Conservation (phyloP, 2,888 invertebrate species). For the Deilephila elpenor region DNA sequence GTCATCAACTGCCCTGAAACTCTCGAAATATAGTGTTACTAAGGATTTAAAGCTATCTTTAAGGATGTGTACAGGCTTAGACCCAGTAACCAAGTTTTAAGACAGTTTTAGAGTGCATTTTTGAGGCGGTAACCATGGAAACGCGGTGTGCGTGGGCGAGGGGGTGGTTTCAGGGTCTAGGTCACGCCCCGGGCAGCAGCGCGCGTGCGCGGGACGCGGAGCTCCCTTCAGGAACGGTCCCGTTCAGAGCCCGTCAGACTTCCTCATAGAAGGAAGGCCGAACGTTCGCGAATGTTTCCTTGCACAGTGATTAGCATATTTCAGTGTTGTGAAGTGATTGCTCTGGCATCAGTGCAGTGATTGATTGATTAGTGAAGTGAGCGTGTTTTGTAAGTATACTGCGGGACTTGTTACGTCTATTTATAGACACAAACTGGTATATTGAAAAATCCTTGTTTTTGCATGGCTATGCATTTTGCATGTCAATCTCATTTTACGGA, state of each 20-base stretch:
- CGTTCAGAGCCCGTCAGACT: constrained; percentile 64
- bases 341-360: constrained; percentile 14
- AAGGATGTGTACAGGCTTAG: neutral
- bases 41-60: neutral
- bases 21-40: constrained; percentile 5
- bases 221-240: constrained; percentile 58
- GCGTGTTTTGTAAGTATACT: constrained; percentile 18
- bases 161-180: constrained; percentile 84
- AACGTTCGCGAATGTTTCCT: constrained; percentile 35
- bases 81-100: constrained; percentile 18
- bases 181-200: constrained; percentile 75
- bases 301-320: constrained; percentile 25
- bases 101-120: constrained; percentile 28
- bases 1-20: neutral
- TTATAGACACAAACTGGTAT: neutral
- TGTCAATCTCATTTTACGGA: too few species aligned
- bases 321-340: constrained; percentile 22
- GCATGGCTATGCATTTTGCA: neutral
- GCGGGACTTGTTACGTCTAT: neutral
- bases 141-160: constrained; percentile 73
- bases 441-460: neutral
- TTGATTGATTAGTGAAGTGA: constrained; percentile 18
- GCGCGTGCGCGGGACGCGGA: constrained; percentile 72
- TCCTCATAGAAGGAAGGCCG: constrained; percentile 56
- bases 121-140: constrained; percentile 63